Percentiles rank a stretch among this genome's conserved stretches.
These are phyloP conservation scores for Pemphigus obesinymphae DNA, from an alignment of 1,140 invertebrate genomes.

Conservation along the genomic window DNA sequence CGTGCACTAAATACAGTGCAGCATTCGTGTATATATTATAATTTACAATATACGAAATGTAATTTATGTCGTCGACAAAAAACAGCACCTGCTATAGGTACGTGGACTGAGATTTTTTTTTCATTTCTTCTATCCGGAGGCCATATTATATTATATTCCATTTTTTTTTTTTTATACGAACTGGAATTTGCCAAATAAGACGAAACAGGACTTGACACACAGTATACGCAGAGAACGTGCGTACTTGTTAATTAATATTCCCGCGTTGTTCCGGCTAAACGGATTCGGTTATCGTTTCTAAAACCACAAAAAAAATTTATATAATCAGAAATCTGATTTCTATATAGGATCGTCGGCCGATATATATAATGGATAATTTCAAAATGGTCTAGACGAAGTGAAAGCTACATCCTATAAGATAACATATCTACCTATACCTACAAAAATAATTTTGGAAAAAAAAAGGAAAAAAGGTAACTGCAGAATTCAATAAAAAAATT, in stretches of 20 bases:
- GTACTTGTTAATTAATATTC: conserved; percentile 24
- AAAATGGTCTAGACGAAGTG: conserved; percentile 18
- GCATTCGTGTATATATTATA: background rate
- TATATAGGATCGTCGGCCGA: background rate
- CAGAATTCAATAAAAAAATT: background rate
- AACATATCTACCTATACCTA: background rate
- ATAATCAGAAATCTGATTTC: conserved; percentile 7
- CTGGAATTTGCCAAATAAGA: background rate
- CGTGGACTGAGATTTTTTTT: background rate
- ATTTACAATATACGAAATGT: no score
- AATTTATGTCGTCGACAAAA: background rate
- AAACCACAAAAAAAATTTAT: background rate
- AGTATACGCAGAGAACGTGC: background rate
- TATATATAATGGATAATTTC: conserved; percentile 3
- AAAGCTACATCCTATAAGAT: background rate
- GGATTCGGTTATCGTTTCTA: background rate
- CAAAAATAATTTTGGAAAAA: background rate
- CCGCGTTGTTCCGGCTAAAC: background rate
- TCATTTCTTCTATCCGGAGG: background rate
- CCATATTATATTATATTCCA: no score
- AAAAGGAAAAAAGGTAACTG: background rate
- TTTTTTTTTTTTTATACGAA: background rate
- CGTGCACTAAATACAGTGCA: no score
- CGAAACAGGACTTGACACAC: background rate
- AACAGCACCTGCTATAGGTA: conserved; percentile 22